phyloP scores from a whole-genome alignment of 2,113 vertebrate genomes.

The Hirundichthys speculiger region DNA sequence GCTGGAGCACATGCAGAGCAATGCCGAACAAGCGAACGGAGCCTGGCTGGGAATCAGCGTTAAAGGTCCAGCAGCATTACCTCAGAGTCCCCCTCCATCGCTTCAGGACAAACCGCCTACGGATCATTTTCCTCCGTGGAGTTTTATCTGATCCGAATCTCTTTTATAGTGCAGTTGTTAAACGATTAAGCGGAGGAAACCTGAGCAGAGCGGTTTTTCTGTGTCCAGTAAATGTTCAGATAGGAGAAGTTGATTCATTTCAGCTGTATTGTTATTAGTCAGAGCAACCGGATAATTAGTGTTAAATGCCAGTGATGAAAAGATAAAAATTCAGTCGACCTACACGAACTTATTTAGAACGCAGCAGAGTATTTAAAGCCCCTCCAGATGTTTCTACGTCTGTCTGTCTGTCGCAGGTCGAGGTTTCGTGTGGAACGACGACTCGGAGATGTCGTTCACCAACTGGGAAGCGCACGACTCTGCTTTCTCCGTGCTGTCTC shows the following conservation, averaged over 20 bases:
- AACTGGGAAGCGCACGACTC: slow-evolving; percentile 93
- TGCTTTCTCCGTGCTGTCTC: slow-evolving; percentile 90
- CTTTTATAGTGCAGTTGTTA: no score
- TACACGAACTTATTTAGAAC: neutral
- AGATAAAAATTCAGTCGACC: neutral
- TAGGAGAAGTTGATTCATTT: slow-evolving; percentile 16
- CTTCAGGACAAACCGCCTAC: neutral
- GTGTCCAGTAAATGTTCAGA: slow-evolving; percentile 12
- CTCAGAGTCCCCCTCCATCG: neutral
- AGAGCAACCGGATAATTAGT: neutral
- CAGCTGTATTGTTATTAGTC: slow-evolving; percentile 2
- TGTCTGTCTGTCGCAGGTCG: slow-evolving; percentile 81
- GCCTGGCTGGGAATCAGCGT: slow-evolving; percentile 96
- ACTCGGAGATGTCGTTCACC: slow-evolving; percentile 86
- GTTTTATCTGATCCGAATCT: no score
- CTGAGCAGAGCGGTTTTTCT: neutral
- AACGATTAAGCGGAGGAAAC: slow-evolving; percentile 19
- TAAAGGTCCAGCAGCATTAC: slow-evolving; percentile 83
- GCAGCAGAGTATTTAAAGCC: neutral
- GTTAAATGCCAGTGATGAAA: neutral
- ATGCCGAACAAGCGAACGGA: slow-evolving; percentile 85
- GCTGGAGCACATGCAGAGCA: slow-evolving; percentile 94
- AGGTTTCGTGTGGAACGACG: slow-evolving; percentile 90
- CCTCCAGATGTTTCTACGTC: neutral
- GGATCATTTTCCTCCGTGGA: no score